phyloP scores from a whole-genome alignment of 2,113 vertebrate species.

The Ochotona curzoniae region DNA sequence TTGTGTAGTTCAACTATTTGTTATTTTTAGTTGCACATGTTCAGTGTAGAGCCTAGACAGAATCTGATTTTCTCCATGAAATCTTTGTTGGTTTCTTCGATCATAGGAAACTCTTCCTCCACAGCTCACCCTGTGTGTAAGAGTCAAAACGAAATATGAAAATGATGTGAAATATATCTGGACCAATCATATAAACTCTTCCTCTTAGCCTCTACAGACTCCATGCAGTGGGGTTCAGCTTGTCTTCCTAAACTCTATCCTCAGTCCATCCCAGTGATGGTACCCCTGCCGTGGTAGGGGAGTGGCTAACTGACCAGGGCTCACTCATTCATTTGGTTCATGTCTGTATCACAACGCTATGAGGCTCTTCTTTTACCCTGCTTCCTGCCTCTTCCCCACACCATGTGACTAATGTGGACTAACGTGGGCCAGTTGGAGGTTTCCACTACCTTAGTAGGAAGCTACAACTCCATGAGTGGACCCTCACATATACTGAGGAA shows the following conservation, averaged over 20 bases:
- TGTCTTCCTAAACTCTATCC: too few species aligned
- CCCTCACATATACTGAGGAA: background rate
- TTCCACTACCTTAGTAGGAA: background rate
- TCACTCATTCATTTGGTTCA: background rate
- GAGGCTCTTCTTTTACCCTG: background rate
- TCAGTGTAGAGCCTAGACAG: background rate
- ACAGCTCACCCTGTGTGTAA: background rate
- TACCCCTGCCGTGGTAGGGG: background rate
- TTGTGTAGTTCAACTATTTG: background rate
- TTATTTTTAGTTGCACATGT: background rate
- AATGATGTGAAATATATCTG: background rate
- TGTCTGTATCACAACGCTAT: background rate
- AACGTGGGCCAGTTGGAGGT: background rate
- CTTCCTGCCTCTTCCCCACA: background rate
- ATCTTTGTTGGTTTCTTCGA: background rate
- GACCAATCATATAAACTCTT: background rate
- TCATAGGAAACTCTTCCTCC: background rate
- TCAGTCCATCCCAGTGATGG: background rate
- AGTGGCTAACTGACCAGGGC: background rate
- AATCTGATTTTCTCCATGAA: background rate
- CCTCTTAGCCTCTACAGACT: background rate
- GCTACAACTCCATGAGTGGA: background rate
- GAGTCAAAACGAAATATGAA: conserved; percentile 1
- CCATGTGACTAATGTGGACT: background rate
- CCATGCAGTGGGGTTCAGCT: background rate